Base-by-base conservation (phyloP, 2,888 invertebrate genomes). In the Thysanoteuthis rhombus region DNA sequence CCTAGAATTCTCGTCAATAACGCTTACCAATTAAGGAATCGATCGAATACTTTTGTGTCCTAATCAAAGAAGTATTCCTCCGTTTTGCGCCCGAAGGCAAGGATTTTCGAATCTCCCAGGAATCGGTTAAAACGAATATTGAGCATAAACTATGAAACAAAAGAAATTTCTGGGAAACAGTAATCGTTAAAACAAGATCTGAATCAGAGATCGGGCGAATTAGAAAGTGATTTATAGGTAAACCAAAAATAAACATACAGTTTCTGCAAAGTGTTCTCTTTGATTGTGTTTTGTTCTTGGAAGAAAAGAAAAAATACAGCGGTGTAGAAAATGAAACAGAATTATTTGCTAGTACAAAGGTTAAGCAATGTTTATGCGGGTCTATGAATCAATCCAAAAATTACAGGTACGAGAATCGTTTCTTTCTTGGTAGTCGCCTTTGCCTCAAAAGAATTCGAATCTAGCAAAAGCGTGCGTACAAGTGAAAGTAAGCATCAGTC, bases 131-230 rank as follows among this genome's bases (percentile, higher is more conserved):
- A 75, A 75, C n/a, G 4, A n/a, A 75, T 19, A 16, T 4, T 22
- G 12, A n/a, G 16, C n/a, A 75, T 4, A 75, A 75, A 75, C 12
- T n/a, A 36, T 75, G 10, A 1, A 75, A 75, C 1, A 75, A n/a
- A 75, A n/a, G 16, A n/a, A n/a, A 5, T n/a, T n/a, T 0, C 16
- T 0, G n/a, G 12, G 16, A n/a, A 16, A 75, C 0, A 19, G 3
- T 12, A n/a, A 75, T 75, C 75, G 36, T 75, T 75, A 75, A 58
- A 10, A 75, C 16, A 75, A 75, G n/a, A 75, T 75, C 16, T 10
- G 12, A 75, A 8, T 75, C n/a, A 10, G n/a, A 75, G n/a, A 75
- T 75, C n/a, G n/a, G 75, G 36, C 4, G 75, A 75, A n/a, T 75
- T 36, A n/a, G n/a, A 36, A 36, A 75, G 75, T n/a, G 75, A 75